Conservation (phyloP, 2,113 vertebrate genomes). For the Lagenorhynchus albirostris region DNA sequence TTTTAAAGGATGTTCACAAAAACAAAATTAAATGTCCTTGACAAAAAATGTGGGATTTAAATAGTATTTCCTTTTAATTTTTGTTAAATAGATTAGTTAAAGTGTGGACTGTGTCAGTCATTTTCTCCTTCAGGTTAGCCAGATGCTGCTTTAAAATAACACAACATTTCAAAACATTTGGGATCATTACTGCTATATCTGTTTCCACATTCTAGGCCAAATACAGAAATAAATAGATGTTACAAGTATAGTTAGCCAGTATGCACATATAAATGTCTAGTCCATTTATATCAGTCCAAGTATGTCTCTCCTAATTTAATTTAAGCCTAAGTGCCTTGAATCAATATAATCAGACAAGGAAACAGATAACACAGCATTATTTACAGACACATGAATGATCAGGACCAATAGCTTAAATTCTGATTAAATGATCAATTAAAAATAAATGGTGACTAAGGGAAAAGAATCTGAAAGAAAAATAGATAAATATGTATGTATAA, state of each 20-base stretch:
- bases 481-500: background rate
- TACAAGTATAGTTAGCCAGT: conserved; percentile 40
- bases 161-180: conserved; percentile 32
- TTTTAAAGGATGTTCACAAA: background rate
- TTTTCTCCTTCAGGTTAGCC: conserved; percentile 10
- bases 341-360: background rate
- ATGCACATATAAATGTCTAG: conserved; percentile 35
- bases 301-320: conserved; percentile 37
- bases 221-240: conserved; percentile 38
- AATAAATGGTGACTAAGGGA: background rate
- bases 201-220: conserved; percentile 10
- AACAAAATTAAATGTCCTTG: background rate
- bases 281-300: conserved; percentile 13
- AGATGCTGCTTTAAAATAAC: background rate
- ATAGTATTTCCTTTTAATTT: background rate
- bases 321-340: conserved; percentile 10
- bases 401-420: background rate
- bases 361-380: conserved; percentile 7
- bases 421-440: conserved; percentile 18
- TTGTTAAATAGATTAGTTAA: background rate
- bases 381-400: background rate
- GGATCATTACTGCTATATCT: conserved; percentile 22
- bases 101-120: background rate
- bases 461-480: background rate
- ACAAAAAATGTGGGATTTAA: background rate